These are phyloP conservation scores for Kryphioiulus occultus DNA, from an alignment of 2,888 invertebrate genomes.

Conservation along the genomic window DNA sequence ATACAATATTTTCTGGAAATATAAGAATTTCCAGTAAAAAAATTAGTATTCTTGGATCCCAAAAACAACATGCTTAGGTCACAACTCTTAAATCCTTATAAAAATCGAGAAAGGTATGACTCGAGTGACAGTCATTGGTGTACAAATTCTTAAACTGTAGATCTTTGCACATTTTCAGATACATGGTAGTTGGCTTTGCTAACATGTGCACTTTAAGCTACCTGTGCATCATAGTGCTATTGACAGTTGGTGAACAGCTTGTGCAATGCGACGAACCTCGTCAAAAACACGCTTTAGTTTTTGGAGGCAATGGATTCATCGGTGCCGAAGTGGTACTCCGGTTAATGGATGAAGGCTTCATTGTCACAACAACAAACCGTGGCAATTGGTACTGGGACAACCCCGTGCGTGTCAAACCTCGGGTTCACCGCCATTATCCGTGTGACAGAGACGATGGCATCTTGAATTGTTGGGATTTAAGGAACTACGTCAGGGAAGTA, in stretches of 20 bases:
- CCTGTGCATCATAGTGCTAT: not conserved
- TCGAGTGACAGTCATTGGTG: too few relatives aligned
- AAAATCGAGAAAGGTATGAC: too few relatives aligned
- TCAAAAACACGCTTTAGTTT: constrained; percentile 58
- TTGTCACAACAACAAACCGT: constrained; percentile 62
- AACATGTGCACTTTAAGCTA: not conserved
- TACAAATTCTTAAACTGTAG: not conserved
- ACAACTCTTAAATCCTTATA: too few relatives aligned
- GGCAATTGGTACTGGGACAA: constrained; percentile 65
- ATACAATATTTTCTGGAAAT: too few relatives aligned
- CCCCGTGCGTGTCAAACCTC: constrained; percentile 57
- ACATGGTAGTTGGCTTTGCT: not conserved
- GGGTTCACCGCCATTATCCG: constrained; percentile 58
- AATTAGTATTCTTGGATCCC: too few relatives aligned
- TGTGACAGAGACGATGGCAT: constrained; percentile 62
- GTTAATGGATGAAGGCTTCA: constrained; percentile 59
- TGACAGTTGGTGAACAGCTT: not conserved
- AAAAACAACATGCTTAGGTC: too few relatives aligned
- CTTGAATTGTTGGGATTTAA: constrained; percentile 59
- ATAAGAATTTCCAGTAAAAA: too few relatives aligned
- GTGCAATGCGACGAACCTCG: constrained; percentile 13
- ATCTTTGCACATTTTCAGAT: not conserved
- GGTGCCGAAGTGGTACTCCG: constrained; percentile 62
- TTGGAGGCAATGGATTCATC: constrained; percentile 66
- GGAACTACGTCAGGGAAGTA: constrained; percentile 55